Evolutionary conservation across 2,113 vertebrate genomes (phyloP).

Genomic region (Athene noctua): DNA sequence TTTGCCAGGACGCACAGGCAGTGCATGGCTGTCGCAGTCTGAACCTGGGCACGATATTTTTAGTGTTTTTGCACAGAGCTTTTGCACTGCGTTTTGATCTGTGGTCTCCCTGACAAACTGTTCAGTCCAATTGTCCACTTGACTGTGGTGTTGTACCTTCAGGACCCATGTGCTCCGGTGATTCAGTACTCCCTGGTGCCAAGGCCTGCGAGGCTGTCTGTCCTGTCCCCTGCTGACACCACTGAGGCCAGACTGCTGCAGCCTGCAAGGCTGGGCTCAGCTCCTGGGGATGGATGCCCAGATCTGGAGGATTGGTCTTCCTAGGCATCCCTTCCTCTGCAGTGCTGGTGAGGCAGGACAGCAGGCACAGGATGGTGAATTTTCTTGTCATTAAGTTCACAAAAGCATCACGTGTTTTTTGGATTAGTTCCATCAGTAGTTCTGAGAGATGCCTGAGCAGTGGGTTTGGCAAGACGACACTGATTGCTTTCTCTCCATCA

Average conservation of each 20-base stretch:
- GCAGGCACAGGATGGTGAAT: not conserved
- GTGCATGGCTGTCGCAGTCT: not conserved
- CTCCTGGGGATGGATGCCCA: not conserved
- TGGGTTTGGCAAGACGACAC: not conserved
- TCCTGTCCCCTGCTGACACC: not conserved
- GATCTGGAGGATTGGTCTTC: not conserved
- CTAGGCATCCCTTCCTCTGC: not conserved
- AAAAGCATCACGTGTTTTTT: not conserved
- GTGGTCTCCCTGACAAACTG: not conserved
- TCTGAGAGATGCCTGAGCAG: not conserved
- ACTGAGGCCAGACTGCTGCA: not conserved
- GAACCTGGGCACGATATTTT: not conserved
- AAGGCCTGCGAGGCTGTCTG: not conserved
- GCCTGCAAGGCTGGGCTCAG: not conserved
- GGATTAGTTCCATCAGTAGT: not conserved
- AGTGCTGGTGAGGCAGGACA: not conserved
- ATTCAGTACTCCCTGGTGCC: not conserved
- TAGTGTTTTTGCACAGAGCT: not conserved
- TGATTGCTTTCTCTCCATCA: not conserved
- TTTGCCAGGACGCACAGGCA: not conserved
- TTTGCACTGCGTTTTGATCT: not conserved
- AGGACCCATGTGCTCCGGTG: not conserved
- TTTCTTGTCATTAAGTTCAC: not conserved
- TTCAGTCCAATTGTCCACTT: fast-evolving
- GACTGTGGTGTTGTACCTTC: not conserved